Conservation (phyloP, 2,888 invertebrate species). For the Homarus gammarus region DNA sequence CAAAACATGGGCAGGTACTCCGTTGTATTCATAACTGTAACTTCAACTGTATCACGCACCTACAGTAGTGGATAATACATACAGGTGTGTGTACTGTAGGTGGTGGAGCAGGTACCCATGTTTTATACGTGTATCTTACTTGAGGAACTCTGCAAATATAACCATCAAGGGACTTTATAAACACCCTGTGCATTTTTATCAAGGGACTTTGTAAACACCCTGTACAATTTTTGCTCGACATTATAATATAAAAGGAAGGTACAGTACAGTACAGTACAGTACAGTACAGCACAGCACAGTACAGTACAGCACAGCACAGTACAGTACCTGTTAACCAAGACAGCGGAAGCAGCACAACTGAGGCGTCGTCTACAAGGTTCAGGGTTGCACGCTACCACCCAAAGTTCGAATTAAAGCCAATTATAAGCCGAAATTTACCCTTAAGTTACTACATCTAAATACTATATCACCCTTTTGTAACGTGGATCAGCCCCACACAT, state of each 20-base stretch:
- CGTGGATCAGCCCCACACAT: slow-evolving; percentile 53
- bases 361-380: not conserved
- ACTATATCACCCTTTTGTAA: slow-evolving; percentile 65
- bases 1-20: no score
- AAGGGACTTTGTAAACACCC: no score
- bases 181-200: no score
- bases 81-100: no score
- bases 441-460: slow-evolving; percentile 52
- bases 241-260: not conserved
- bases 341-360: not conserved
- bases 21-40: no score
- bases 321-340: not conserved
- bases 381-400: slow-evolving; percentile 28
- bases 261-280: not conserved
- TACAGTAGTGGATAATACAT: no score
- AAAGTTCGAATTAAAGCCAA: slow-evolving; percentile 60
- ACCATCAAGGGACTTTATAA: no score
- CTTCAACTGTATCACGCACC: no score
- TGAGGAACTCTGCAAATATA: no score
- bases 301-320: not conserved
- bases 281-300: not conserved
- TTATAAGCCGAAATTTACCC: slow-evolving; percentile 44
- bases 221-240: no score
- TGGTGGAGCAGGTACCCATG: no score
- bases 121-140: no score